phyloP scores from a whole-genome alignment of 2,888 invertebrate genomes.

The Pemphredon lugubris region DNA sequence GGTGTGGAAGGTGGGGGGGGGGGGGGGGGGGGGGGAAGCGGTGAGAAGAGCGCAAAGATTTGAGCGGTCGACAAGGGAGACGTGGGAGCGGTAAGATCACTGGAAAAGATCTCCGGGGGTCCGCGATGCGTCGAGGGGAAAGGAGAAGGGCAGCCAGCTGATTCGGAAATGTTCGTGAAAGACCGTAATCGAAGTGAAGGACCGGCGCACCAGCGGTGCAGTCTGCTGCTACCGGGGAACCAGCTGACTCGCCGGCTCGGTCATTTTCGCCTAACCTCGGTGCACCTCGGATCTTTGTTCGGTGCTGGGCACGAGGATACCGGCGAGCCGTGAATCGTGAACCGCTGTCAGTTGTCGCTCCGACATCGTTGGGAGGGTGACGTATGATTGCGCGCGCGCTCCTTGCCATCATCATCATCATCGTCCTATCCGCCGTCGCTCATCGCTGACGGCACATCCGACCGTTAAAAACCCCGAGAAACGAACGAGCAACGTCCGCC shows the following conservation, averaged over 20 bases:
- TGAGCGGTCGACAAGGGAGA: no score
- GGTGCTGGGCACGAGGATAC: conserved; percentile 72
- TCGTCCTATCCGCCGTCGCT: no score
- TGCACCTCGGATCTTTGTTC: conserved; percentile 75
- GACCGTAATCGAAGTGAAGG: conserved; percentile 60
- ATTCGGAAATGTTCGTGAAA: conserved; percentile 69
- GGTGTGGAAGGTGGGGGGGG: no score
- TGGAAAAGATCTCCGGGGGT: no score
- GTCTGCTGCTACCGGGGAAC: conserved; percentile 57
- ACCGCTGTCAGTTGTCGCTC: conserved; percentile 75
- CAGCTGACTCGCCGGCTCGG: conserved; percentile 75
- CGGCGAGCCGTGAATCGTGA: conserved; percentile 67
- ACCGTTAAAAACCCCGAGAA: no score
- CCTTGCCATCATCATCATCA: no score
- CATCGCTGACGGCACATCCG: no score
- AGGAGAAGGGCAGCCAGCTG: conserved; percentile 65
- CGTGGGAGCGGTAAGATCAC: no score
- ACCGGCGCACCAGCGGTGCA: conserved; percentile 56
- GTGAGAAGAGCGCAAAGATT: no score
- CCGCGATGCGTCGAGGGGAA: background rate
- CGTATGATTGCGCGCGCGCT: conserved; percentile 27
- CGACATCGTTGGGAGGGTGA: conserved; percentile 70
- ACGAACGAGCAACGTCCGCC: no score
- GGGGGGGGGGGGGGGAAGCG: no score
- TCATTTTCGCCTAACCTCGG: conserved; percentile 61